These are phyloP conservation scores for Zaprionus kolodkinae DNA, from an alignment of 1,140 invertebrate genomes.

Conservation along the genomic window DNA sequence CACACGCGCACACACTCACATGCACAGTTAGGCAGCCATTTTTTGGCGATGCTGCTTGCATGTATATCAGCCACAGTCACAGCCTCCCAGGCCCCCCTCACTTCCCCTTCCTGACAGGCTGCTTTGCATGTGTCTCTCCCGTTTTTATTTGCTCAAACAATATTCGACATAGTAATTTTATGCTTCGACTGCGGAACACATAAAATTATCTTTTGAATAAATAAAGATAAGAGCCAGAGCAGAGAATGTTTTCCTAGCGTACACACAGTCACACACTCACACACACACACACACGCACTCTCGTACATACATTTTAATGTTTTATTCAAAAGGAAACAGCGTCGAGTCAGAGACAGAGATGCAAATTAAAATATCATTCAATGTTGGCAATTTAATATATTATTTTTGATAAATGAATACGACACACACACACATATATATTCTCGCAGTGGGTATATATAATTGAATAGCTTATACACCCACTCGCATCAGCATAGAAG, in stretches of 20 bases:
- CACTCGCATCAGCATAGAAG: constrained; percentile 4
- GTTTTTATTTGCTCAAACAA: constrained; percentile 83
- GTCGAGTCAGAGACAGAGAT: constrained; percentile 69
- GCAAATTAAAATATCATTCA: constrained; percentile 83
- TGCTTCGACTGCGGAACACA: constrained; percentile 82
- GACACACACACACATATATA: constrained; percentile 32
- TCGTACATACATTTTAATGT: constrained; percentile 72
- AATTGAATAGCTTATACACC: constrained; percentile 42
- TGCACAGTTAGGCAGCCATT: constrained; percentile 73
- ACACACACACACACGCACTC: constrained; percentile 30
- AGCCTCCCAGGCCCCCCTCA: constrained; percentile 7
- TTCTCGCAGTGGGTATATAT: constrained; percentile 31
- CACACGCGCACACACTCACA: constrained; percentile 13
- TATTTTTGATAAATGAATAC: constrained; percentile 83
- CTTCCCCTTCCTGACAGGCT: constrained; percentile 18
- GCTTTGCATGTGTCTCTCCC: constrained; percentile 76
- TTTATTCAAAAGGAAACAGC: constrained; percentile 82
- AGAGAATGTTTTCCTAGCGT: constrained; percentile 48
- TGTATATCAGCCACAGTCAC: constrained; percentile 34
- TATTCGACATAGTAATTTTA: constrained; percentile 83
- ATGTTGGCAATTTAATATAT: constrained; percentile 83
- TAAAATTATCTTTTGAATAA: constrained; percentile 83
- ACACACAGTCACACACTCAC: constrained; percentile 32
- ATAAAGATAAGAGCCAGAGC: constrained; percentile 77
- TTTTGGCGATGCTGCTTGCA: constrained; percentile 75